These are phyloP conservation scores for Phyllotis vaccarum DNA, from an alignment of 2,797 vertebrate genomes.

Conservation along the genomic window DNA sequence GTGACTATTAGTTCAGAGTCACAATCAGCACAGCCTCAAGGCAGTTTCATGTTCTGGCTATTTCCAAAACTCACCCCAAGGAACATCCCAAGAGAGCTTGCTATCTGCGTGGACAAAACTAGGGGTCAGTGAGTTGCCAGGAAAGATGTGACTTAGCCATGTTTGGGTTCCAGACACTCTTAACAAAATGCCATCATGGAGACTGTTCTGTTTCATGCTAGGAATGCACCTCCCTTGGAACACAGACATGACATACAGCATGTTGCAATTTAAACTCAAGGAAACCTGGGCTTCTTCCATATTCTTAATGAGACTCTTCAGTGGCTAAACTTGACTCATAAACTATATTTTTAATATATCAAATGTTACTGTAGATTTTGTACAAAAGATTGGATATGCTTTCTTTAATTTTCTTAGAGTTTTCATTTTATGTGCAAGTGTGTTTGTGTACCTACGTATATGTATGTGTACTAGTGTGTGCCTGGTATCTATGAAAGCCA, in stretches of 20 bases:
- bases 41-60: neutral
- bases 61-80: neutral
- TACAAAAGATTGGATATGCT: neutral
- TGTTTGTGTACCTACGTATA: neutral
- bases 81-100: neutral
- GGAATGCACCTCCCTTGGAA: neutral
- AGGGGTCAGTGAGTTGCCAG: rapidly evolving
- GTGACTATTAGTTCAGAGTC: neutral
- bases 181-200: rapidly evolving
- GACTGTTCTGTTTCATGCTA: neutral
- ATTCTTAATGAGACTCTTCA: neutral
- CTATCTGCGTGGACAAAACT: rapidly evolving
- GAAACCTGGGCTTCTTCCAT: neutral
- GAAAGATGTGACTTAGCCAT: rapidly evolving
- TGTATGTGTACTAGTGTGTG: neutral
- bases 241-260: neutral
- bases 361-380: neutral
- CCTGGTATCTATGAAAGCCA: neutral
- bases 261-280: neutral
- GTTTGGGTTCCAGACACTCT: neutral
- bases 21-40: neutral
- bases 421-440: neutral
- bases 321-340: neutral
- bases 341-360: neutral
- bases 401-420: neutral